Percentiles rank a stretch among this genome's conserved stretches.
Conservation (phyloP, 2,888 invertebrate genomes). For the Azorinus chamasolen region DNA sequence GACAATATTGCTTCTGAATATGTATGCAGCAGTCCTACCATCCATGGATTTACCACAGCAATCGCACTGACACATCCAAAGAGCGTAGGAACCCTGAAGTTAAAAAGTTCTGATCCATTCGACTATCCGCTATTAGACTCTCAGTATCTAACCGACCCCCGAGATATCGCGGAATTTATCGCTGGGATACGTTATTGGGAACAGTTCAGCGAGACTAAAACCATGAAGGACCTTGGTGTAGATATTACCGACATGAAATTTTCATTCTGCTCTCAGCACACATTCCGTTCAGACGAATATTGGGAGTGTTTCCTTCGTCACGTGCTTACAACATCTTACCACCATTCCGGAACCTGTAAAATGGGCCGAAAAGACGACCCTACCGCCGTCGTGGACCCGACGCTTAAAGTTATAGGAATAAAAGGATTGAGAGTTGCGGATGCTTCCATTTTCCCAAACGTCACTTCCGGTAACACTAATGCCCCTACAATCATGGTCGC, state of each 20-base stretch:
- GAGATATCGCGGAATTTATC: conserved; percentile 88
- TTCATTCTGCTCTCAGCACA: conserved; percentile 41
- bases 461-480: conserved; percentile 55
- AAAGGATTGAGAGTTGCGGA: conserved; percentile 43
- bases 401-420: conserved; percentile 75
- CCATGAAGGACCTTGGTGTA: conserved; percentile 52
- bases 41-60: conserved; percentile 78
- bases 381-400: conserved; percentile 90
- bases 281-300: conserved; percentile 54
- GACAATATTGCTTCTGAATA: conserved; percentile 39
- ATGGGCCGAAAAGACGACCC: conserved; percentile 88
- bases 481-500: conserved; percentile 53
- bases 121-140: conserved; percentile 95
- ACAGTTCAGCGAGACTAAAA: conserved; percentile 39
- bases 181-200: conserved; percentile 45
- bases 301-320: conserved; percentile 59
- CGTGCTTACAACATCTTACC: conserved; percentile 83
- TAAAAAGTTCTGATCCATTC: conserved; percentile 91
- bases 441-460: conserved; percentile 55
- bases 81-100: conserved; percentile 92
- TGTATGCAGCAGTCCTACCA: conserved; percentile 7
- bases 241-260: conserved; percentile 32
- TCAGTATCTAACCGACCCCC: conserved; percentile 91
- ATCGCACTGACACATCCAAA: conserved; percentile 87
- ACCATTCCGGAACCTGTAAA: conserved; percentile 92